Conservation (phyloP, 2,113 vertebrate genomes). For the Corythornis madagascariensis region DNA sequence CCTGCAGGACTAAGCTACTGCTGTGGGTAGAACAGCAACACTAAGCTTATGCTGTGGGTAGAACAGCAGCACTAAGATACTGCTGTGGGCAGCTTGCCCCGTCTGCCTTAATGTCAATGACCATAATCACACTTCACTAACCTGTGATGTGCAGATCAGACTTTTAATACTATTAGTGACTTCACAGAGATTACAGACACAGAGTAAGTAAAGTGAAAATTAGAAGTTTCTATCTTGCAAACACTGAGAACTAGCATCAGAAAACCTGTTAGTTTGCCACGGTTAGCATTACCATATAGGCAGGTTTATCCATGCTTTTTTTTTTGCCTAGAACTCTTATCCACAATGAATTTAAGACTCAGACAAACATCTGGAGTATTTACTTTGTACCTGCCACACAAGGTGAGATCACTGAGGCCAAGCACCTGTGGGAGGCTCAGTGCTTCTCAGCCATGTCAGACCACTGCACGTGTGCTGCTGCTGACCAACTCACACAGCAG, state of each 20-base stretch:
- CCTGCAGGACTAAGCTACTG: not conserved
- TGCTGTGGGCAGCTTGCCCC: not conserved
- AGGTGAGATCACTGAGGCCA: not conserved
- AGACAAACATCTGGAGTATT: not conserved
- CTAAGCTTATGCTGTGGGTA: not conserved
- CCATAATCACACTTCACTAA: not conserved
- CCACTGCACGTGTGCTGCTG: not conserved
- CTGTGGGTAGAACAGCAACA: no score
- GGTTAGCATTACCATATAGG: not conserved
- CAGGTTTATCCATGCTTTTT: not conserved
- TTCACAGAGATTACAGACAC: not conserved
- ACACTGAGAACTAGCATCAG: not conserved
- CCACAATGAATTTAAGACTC: not conserved
- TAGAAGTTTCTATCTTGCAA: not conserved
- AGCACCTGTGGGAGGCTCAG: not conserved
- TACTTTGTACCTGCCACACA: not conserved
- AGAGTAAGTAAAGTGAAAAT: constrained; percentile 3
- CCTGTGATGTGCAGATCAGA: not conserved
- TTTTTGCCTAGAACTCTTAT: not conserved
- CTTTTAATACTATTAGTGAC: constrained; percentile 16
- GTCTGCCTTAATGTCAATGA: not conserved
- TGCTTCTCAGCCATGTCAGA: not conserved
- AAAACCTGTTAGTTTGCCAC: constrained; percentile 23
- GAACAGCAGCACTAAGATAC: not conserved
- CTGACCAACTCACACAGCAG: not conserved